phyloP scores from a whole-genome alignment of 2,113 vertebrate genomes.

The Taurulus bubalis region DNA sequence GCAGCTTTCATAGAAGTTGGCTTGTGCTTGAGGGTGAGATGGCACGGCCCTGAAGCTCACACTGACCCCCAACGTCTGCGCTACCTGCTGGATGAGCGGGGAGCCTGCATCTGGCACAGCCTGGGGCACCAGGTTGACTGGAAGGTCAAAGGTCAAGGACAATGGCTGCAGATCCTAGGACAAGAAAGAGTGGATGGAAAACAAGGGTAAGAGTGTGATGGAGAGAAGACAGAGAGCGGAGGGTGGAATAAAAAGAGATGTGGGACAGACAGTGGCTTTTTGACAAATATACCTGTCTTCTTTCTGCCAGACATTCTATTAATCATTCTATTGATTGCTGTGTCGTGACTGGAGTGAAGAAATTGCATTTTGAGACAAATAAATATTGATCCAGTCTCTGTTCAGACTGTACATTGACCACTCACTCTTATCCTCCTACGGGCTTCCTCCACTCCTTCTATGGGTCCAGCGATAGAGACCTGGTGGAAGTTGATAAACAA shows the following conservation, averaged over 20 bases:
- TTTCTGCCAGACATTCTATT: conserved; percentile 32
- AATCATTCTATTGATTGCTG: conserved; percentile 59
- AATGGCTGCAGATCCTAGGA: conserved; percentile 84
- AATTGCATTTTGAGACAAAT: conserved; percentile 53
- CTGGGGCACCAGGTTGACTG: conserved; percentile 78
- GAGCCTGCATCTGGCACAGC: conserved; percentile 79
- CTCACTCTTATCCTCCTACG: conserved; percentile 84
- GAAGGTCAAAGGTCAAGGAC: conserved; percentile 85
- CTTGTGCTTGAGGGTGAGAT: conserved; percentile 77
- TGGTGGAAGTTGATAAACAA: conserved; percentile 31
- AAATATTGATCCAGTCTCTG: conserved; percentile 41
- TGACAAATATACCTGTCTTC: conserved; percentile 53
- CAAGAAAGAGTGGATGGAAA: not conserved
- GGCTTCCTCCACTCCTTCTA: conserved; percentile 84
- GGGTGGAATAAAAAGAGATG: not conserved
- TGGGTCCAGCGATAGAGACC: conserved; percentile 86
- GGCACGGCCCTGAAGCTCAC: conserved; percentile 82
- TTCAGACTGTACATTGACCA: conserved; percentile 34
- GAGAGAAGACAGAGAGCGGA: not conserved
- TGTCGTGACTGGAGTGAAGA: conserved; percentile 42
- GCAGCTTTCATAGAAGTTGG: conserved; percentile 79
- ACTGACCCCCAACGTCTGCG: conserved; percentile 81
- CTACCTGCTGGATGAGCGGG: conserved; percentile 84
- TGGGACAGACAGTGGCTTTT: conserved; percentile 23
- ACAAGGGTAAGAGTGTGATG: not conserved